Conservation (phyloP, 2,113 vertebrate species). For the Oncorhynchus masou region DNA sequence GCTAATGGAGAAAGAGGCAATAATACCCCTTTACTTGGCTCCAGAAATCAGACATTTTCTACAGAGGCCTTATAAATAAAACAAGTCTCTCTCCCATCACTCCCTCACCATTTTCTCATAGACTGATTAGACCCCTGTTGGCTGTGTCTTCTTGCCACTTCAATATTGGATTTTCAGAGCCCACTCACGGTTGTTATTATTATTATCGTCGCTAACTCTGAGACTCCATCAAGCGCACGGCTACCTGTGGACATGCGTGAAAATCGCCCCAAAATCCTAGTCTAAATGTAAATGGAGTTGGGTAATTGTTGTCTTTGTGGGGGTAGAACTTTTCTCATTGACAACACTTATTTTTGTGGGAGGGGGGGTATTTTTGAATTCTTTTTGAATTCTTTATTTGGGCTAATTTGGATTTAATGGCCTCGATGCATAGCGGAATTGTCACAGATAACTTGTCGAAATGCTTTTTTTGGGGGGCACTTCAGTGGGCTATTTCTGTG, state of each 20-base stretch:
- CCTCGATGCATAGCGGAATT: conserved; percentile 34
- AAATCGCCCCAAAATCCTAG: conserved; percentile 67
- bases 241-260: conserved; percentile 64
- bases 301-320: conserved; percentile 72
- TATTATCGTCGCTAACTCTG: conserved; percentile 64
- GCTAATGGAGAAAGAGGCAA: neutral
- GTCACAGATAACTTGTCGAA: conserved; percentile 33
- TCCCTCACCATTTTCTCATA: conserved; percentile 33
- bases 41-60: too few relatives aligned
- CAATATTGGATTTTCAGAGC: conserved; percentile 57
- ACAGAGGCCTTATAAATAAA: neutral
- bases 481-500: conserved; percentile 29
- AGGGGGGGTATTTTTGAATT: neutral
- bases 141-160: conserved; percentile 53
- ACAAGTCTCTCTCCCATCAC: neutral
- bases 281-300: conserved; percentile 79
- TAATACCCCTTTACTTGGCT: too few relatives aligned
- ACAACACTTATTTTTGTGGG: conserved; percentile 46
- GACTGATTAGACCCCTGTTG: conserved; percentile 61
- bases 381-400: conserved; percentile 55
- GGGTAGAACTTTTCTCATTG: conserved; percentile 63
- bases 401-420: conserved; percentile 54
- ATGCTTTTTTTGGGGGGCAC: conserved; percentile 19
- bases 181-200: conserved; percentile 44
- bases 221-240: conserved; percentile 61